These are phyloP conservation scores for Microctenopoma lineatum DNA, from an alignment of 2,797 vertebrate genomes.

Conservation along the genomic window DNA sequence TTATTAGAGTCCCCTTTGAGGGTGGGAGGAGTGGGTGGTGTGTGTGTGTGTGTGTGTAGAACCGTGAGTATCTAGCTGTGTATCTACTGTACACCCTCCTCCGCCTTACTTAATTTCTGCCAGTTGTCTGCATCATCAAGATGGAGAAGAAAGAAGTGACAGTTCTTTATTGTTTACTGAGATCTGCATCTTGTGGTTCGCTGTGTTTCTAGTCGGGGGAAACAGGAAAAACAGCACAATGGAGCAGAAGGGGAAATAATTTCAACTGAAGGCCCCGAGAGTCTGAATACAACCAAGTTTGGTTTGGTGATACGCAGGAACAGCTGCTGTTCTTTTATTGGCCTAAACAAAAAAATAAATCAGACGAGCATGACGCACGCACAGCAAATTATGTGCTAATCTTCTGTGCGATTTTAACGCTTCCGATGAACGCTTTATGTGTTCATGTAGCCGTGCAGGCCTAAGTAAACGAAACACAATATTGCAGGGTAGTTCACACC, in stretches of 20 bases:
- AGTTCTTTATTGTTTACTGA: constrained; percentile 55
- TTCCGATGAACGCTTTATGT: constrained; percentile 21
- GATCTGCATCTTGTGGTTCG: constrained; percentile 49
- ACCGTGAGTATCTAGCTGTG: constrained; percentile 34
- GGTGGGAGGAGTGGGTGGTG: constrained; percentile 46
- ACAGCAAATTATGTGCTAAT: constrained; percentile 33
- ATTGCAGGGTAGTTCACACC: not conserved
- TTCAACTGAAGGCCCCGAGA: constrained; percentile 43
- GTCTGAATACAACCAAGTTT: constrained; percentile 59
- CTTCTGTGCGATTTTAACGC: constrained; percentile 29
- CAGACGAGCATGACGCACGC: constrained; percentile 24
- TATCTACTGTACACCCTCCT: constrained; percentile 34
- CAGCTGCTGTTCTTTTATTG: constrained; percentile 69
- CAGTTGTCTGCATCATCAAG: constrained; percentile 41
- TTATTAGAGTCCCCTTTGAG: constrained; percentile 80
- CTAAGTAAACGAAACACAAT: constrained; percentile 2
- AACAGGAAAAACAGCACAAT: constrained; percentile 6
- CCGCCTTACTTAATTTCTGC: constrained; percentile 70
- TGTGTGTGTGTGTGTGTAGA: constrained; percentile 13
- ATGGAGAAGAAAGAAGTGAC: constrained; percentile 41
- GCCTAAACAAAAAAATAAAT: constrained; percentile 65
- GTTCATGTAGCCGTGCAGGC: constrained; percentile 7
- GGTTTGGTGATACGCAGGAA: constrained; percentile 45
- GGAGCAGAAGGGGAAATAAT: constrained; percentile 33
- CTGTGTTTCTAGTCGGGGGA: constrained; percentile 17